phyloP scores from a whole-genome alignment of 2,797 vertebrate genomes.

The Hozukius guyotensis region DNA sequence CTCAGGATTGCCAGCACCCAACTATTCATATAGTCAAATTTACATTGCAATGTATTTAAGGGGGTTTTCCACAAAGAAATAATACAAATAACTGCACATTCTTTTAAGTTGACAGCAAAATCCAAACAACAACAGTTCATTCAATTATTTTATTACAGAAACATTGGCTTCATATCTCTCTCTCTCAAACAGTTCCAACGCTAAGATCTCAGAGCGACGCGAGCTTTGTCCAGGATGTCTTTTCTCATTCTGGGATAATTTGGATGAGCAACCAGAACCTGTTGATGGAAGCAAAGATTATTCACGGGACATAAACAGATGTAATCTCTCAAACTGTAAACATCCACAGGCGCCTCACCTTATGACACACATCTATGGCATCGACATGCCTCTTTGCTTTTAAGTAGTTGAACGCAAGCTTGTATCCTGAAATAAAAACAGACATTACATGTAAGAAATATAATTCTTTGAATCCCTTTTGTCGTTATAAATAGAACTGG shows the following conservation, averaged over 20 bases:
- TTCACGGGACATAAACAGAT: not conserved
- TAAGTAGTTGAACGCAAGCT: slow-evolving; percentile 97
- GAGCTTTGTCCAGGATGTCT: slow-evolving; percentile 97
- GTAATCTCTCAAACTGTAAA: not conserved
- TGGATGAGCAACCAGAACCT: slow-evolving; percentile 94
- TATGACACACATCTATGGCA: slow-evolving; percentile 95
- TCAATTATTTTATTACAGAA: slow-evolving; percentile 18
- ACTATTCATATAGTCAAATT: not conserved
- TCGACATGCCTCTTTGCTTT: slow-evolving; percentile 96
- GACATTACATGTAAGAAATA: slow-evolving; percentile 5
- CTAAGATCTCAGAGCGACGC: slow-evolving; percentile 88
- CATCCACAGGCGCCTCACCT: slow-evolving; percentile 82
- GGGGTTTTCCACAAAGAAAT: not conserved
- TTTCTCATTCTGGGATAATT: slow-evolving; percentile 96
- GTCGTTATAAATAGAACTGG: slow-evolving; percentile 8
- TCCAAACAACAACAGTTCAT: slow-evolving; percentile 14
- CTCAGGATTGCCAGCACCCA: slow-evolving; percentile 25
- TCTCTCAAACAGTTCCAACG: not conserved
- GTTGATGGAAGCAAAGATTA: slow-evolving; percentile 11
- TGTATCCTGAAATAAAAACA: slow-evolving; percentile 89
- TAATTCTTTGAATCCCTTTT: not conserved
- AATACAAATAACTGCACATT: slow-evolving; percentile 7
- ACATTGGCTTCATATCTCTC: not conserved
- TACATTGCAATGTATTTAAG: not conserved
- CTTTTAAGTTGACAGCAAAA: slow-evolving; percentile 17